phyloP scores from a whole-genome alignment of 37 sponge, comb jelly and placozoan species.

The Haliclona indistincta region DNA sequence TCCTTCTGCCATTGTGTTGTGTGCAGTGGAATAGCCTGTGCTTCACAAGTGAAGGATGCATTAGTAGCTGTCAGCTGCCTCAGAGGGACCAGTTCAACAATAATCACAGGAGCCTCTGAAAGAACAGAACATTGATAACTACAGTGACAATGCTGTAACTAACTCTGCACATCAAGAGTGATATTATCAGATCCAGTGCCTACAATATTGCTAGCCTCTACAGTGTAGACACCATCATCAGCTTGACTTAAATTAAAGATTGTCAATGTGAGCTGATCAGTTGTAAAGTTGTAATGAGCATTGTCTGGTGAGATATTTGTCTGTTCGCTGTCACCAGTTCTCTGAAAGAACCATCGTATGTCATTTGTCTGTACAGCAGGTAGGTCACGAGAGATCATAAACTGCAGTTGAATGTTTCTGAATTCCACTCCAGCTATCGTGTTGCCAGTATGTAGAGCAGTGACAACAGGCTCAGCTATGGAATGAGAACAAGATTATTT shows the following conservation, averaged over 20 bases:
- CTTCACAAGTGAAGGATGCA: conserved; percentile 1
- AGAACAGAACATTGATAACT: not conserved
- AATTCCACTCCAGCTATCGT: not conserved
- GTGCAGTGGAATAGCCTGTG: not conserved
- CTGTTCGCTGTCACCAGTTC: not conserved
- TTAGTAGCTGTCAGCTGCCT: not conserved
- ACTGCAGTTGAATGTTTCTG: not conserved
- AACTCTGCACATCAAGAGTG: conserved; percentile 6
- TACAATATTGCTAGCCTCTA: conserved; percentile 4
- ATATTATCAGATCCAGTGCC: conserved; percentile 6
- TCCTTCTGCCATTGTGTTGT: conserved; percentile 4
- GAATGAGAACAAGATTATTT: not conserved
- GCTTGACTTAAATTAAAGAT: not conserved
- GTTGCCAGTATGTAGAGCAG: not conserved
- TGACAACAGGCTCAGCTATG: not conserved
- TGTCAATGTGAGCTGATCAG: not conserved
- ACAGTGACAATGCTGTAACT: not conserved
- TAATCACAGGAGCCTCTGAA: not conserved
- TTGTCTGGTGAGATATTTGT: not conserved
- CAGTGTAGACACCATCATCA: conserved; percentile 19
- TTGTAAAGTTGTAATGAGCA: not conserved
- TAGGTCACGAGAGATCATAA: not conserved
- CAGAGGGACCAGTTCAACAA: not conserved
- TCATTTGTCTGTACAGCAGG: not conserved
- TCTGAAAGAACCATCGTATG: conserved; percentile 4